Conservation (phyloP, 2,888 invertebrate species). For the Cyaniris semiargus region DNA sequence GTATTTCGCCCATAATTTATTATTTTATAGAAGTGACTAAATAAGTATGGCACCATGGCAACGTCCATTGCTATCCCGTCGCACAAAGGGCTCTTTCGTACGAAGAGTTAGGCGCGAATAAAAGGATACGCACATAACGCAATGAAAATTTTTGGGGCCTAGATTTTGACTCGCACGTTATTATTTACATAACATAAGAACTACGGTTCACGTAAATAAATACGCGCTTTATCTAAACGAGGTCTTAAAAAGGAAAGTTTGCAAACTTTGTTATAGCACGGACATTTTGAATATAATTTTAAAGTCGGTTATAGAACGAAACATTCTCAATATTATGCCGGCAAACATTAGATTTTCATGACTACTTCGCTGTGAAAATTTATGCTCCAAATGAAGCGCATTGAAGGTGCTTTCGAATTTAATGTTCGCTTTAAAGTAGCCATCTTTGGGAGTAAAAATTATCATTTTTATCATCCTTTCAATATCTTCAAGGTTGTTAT, state of each 20-base stretch:
- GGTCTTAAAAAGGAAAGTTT: neutral
- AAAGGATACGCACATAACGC: no score
- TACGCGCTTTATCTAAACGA: neutral
- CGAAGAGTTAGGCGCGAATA: no score
- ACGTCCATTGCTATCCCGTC: no score
- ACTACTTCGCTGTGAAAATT: slow-evolving; percentile 46
- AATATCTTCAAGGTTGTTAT: neutral
- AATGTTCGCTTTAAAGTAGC: slow-evolving; percentile 44
- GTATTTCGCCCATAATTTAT: no score
- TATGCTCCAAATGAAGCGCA: slow-evolving; percentile 46
- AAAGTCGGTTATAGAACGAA: slow-evolving; percentile 22
- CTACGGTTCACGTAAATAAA: neutral
- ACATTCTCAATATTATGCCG: slow-evolving; percentile 39
- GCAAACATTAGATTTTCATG: slow-evolving; percentile 41
- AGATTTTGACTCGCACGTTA: no score
- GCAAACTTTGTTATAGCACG: neutral
- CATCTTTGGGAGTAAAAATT: slow-evolving; percentile 30
- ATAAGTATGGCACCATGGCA: no score
- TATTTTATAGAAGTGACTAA: no score
- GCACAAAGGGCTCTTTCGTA: no score
- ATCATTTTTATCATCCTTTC: slow-evolving; percentile 14
- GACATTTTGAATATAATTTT: slow-evolving; percentile 23
- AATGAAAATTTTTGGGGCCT: no score
- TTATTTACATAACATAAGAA: no score
- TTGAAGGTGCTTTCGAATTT: slow-evolving; percentile 48